Evolutionary conservation across 2,888 invertebrate species (phyloP), one percentile per base, ranked within the genome.

Genomic region (Mechanitis mazaeus): DNA sequence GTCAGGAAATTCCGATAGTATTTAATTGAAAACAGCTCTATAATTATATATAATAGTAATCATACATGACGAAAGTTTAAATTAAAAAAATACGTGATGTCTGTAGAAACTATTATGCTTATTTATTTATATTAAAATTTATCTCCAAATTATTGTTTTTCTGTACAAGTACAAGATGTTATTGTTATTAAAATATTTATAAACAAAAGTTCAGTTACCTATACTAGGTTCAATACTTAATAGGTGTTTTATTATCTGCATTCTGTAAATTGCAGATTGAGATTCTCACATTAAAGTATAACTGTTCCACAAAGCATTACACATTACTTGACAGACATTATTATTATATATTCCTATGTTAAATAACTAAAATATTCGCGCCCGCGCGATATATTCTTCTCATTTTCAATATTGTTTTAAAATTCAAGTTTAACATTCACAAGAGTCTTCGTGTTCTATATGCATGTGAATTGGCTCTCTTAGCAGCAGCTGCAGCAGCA

Each of bases 401-500:
- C 20, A 20, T 20, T 20, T 20, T 20, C 20, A 20, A 20, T 4
- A 31, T 54, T 62, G 57, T 47, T 6, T 20, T 6, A 31, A 3
- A 31, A 5, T 5, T 50, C 28, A 3, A 9, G 5, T 3, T 31
- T 2, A 54, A 20, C 55, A 47, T 73, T 83, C 80, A 86, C 71
- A 83, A 71, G 50, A 83, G 77, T 59, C 84, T 67, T 64, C 84
- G 75, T 31, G 74, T 69, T 70, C 81, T 70, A 71, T 77, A 71
- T 3, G 70, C 59, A 28, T 73, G 69, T 2, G 72, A 45, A n/a
- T 72, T 64, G 2, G 71, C 60, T 71, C 74, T 54, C 71, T 76
- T 68, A 70, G 75, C 57, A 66, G 79, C 61, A 68, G 76, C 81
- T 28, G 85, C 83, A 5, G 84, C 85, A 6, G 83, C 84, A 3